Conservation (phyloP, 92 coral and sea anemone species). For the Phymanthus crucifer region DNA sequence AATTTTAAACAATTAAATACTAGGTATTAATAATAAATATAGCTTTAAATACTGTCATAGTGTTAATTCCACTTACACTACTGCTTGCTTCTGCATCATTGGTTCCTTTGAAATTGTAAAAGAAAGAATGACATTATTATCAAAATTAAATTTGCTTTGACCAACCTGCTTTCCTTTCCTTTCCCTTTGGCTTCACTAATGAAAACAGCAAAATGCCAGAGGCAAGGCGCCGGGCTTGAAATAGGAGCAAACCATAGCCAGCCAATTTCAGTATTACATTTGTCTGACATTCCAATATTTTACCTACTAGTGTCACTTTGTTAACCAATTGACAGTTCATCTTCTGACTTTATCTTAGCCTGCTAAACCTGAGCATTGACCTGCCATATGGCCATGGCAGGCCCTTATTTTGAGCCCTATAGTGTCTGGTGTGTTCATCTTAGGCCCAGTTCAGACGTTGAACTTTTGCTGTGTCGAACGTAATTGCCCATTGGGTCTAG, state of each 20-base stretch:
- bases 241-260: neutral
- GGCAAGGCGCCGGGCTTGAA: neutral
- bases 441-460: too few species aligned
- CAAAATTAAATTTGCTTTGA: too few species aligned
- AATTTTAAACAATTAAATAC: neutral
- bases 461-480: too few species aligned
- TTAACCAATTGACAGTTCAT: neutral
- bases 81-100: neutral
- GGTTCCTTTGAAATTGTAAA: neutral
- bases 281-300: neutral
- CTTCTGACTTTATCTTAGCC: neutral
- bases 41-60: neutral
- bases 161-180: too few species aligned
- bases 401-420: too few species aligned
- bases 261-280: neutral
- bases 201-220: neutral
- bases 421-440: too few species aligned
- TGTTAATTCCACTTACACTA: neutral
- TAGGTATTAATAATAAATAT: neutral
- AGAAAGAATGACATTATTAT: neutral
- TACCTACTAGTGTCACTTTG: too few species aligned
- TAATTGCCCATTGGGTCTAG: too few species aligned
- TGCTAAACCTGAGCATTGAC: too few species aligned
- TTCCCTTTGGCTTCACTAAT: too few species aligned
- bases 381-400: too few species aligned